Evolutionary conservation across 2,888 invertebrate genomes (phyloP), one percentile per base, ranked within the genome.

Genomic region (Nematopogon swammerdamellus): DNA sequence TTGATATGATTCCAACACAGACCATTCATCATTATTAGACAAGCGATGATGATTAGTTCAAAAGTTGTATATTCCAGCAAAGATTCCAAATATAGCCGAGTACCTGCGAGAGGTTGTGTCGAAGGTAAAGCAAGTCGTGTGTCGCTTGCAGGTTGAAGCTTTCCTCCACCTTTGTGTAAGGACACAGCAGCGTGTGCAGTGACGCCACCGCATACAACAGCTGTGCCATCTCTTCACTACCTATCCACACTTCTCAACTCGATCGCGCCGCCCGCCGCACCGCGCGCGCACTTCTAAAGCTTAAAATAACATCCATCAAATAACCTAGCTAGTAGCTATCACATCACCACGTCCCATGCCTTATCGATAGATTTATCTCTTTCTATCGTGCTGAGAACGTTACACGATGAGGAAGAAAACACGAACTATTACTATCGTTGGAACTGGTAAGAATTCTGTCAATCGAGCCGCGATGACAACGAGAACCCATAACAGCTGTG

Each of bases 161-260:
- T 80, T 99, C 99, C 76, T 99, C 99, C 48, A 99, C 99, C 87
- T 99, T 98, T 3, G 97, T 97, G 68, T 90, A 97, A 49, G 98
- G 98, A 64, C 96, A 95, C 60, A 91, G 83, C 54, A 94, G 68
- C 51, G 97, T 76, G 70, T 95, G 92, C 59, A 89, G 84, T 58
- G 86, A 83, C 52, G 91, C 89, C 59, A 91, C 82, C 57, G 91
- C 72, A 66, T 89, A 84, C 60, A 91, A 72, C 67, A 91, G 75
- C 63, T 87, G 83, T 67, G 88, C 87, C 90, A 92, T 91, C 67
- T 71, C 65, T 6, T 8, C 20, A 43, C 18, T 18, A 25, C 44
- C 25, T 17, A n/a, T 14, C 19, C 20, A 14, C 14, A 14, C 11
- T 36, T 36, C 36, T 14, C 11, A 8, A 8, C 6, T 36, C 36